A percentile compares a stretch with the other conserved stretches of the same genome.
Conservation (phyloP, 2,888 invertebrate genomes). For the Sympetrum striolatum region DNA sequence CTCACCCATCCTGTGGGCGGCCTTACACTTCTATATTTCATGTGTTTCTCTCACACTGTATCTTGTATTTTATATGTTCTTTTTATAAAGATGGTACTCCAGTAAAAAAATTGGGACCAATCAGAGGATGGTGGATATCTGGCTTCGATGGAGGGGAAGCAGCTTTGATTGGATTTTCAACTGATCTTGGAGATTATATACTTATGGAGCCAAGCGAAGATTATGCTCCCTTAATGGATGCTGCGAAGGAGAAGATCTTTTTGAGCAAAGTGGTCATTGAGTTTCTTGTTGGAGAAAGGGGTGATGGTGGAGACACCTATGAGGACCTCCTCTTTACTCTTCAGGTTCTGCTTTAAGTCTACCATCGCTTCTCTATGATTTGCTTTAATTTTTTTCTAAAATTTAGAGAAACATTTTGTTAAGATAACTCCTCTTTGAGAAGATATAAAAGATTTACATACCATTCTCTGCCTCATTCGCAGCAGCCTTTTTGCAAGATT, state of each 20-base stretch:
- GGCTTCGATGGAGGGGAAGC: conserved; percentile 83
- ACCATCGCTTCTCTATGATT: not conserved
- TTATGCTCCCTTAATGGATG: conserved; percentile 74
- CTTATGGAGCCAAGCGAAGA: conserved; percentile 75
- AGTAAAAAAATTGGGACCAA: conserved; percentile 79
- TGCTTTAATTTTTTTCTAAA: not conserved
- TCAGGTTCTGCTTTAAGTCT: conserved; percentile 58
- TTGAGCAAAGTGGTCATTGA: conserved; percentile 81
- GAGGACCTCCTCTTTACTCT: conserved; percentile 78
- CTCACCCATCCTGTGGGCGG: no score
- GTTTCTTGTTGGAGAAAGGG: conserved; percentile 65
- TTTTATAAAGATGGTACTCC: conserved; percentile 67
- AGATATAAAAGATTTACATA: no score
- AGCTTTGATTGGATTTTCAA: conserved; percentile 76
- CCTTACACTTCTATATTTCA: no score
- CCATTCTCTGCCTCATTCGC: no score
- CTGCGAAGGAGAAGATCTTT: conserved; percentile 77
- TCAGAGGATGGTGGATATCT: conserved; percentile 83
- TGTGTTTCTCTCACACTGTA: no score
- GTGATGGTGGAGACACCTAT: conserved; percentile 70
- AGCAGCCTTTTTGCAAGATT: no score
- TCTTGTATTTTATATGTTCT: no score
- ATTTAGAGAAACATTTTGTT: not conserved
- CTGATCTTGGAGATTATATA: conserved; percentile 81
- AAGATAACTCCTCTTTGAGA: no score